Evolutionary conservation across 2,888 invertebrate species (phyloP).

Genomic region (Lissocephala sabroskyi): DNA sequence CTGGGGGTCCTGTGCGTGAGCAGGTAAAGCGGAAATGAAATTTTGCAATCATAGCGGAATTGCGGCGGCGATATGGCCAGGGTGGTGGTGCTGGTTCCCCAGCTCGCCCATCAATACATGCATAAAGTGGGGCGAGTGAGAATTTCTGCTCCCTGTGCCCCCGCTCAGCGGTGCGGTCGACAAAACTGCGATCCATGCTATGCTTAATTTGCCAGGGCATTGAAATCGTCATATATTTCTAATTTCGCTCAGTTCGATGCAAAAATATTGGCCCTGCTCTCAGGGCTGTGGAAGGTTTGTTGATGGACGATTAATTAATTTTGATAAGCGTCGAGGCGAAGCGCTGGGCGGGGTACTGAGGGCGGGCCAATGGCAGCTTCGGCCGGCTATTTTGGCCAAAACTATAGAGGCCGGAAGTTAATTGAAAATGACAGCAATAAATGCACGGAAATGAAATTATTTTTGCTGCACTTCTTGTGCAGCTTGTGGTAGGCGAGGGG

Average conservation of each 20-base stretch:
- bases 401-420: slow-evolving; percentile 26
- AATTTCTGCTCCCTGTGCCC: no score
- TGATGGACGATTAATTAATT: slow-evolving; percentile 45
- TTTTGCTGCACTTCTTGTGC: no score
- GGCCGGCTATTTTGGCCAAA: background rate
- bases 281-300: slow-evolving; percentile 4
- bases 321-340: slow-evolving; percentile 30
- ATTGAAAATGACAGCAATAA: slow-evolving; percentile 40
- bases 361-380: background rate
- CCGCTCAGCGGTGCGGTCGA: no score
- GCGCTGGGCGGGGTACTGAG: no score
- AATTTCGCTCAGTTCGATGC: no score
- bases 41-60: slow-evolving; percentile 45
- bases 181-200: no score
- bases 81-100: background rate
- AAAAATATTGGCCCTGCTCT: no score
- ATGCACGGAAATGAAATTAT: slow-evolving; percentile 37
- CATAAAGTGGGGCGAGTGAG: background rate
- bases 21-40: slow-evolving; percentile 46
- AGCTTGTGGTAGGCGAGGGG: no score
- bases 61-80: background rate
- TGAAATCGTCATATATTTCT: no score
- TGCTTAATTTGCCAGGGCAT: no score
- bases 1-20: slow-evolving; percentile 3
- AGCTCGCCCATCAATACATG: slow-evolving; percentile 21